Evolutionary conservation across 2,113 vertebrate species (phyloP).

Genomic region (Macquaria australasica): DNA sequence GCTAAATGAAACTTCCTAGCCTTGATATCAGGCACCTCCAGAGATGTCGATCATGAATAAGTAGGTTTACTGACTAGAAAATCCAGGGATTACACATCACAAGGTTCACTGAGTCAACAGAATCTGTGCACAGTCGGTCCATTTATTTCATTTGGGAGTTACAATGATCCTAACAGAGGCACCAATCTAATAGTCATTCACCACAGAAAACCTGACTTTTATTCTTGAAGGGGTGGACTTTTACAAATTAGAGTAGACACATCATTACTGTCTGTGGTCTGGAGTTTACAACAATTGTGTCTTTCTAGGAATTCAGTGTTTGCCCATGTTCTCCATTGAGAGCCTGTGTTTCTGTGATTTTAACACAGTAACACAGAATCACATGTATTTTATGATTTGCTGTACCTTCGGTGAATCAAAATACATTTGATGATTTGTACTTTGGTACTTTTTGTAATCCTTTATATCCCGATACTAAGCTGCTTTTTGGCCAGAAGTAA

Average conservation of each 20-base stretch:
- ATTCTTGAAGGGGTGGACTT: not conserved
- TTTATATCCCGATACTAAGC: not conserved
- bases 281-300: not conserved
- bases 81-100: constrained; percentile 81
- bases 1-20: constrained; percentile 16
- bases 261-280: no score
- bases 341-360: not conserved
- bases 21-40: constrained; percentile 50
- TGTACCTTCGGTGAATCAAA: not conserved
- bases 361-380: not conserved
- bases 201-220: constrained; percentile 6
- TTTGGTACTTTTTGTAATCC: not conserved
- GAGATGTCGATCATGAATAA: constrained; percentile 61
- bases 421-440: not conserved
- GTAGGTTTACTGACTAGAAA: constrained; percentile 79
- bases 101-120: constrained; percentile 75
- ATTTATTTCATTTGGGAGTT: constrained; percentile 57
- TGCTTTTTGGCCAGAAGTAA: not conserved
- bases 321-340: not conserved
- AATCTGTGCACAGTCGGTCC: constrained; percentile 53
- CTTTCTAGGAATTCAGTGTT: not conserved
- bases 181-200: constrained; percentile 32
- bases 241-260: not conserved
- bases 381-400: not conserved
- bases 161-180: constrained; percentile 53